These are phyloP conservation scores for Eupithecia vulgata DNA, from an alignment of 2,888 invertebrate genomes.

Conservation along the genomic window DNA sequence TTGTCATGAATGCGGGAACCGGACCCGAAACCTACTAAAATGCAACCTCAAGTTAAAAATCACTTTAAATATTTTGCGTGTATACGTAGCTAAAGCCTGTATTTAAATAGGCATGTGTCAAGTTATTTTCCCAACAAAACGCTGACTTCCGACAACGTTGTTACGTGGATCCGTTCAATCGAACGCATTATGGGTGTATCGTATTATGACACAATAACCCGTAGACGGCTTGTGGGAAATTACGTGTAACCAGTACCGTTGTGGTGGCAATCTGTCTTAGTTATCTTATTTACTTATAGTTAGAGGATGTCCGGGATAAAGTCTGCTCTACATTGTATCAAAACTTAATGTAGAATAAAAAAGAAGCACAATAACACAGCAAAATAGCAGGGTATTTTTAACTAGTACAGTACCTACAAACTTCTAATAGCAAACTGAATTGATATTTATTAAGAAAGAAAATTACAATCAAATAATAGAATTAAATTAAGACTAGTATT, in stretches of 20 bases:
- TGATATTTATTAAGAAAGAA: too few relatives aligned
- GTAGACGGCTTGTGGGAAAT: slow-evolving; percentile 50
- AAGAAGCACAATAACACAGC: too few relatives aligned
- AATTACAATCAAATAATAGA: too few relatives aligned
- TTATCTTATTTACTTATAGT: background rate
- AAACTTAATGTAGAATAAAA: too few relatives aligned
- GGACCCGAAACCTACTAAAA: background rate
- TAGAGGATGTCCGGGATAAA: slow-evolving; percentile 5
- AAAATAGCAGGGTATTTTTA: too few relatives aligned
- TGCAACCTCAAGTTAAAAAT: background rate
- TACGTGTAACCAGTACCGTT: slow-evolving; percentile 13
- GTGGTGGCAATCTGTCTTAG: slow-evolving; percentile 1
- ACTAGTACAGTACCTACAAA: too few relatives aligned
- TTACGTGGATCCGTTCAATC: slow-evolving; percentile 40
- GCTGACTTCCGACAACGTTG: slow-evolving; percentile 36
- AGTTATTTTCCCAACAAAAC: slow-evolving; percentile 8
- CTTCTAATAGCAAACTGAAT: too few relatives aligned
- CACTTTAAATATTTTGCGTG: background rate
- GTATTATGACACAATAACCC: slow-evolving; percentile 38
- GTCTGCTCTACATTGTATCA: background rate
- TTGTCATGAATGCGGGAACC: background rate
- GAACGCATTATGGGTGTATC: slow-evolving; percentile 35
- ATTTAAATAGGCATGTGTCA: background rate
- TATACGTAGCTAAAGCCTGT: background rate
- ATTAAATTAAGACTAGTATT: too few relatives aligned